These are phyloP conservation scores for Polydrusus pterygomalis DNA, from an alignment of 2,888 invertebrate species.

Conservation along the genomic window DNA sequence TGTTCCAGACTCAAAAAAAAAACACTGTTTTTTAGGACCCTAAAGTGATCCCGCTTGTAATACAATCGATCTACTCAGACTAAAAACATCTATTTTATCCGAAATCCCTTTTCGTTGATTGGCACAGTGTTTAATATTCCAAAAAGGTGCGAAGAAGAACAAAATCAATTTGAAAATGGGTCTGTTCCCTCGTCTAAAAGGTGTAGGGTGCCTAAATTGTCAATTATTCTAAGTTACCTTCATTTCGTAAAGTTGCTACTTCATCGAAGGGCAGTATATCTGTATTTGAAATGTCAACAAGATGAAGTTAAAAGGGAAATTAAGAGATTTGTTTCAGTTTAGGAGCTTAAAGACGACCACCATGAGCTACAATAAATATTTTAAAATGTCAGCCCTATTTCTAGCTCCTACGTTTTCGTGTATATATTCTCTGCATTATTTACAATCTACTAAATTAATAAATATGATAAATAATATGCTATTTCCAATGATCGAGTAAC, in stretches of 20 bases:
- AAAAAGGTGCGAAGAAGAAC: constrained; percentile 53
- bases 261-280: constrained; percentile 48
- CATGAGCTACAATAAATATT: too few species aligned
- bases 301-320: constrained; percentile 40
- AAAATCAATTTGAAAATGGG: constrained; percentile 55
- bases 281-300: constrained; percentile 44
- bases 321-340: constrained; percentile 43
- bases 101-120: constrained; percentile 49
- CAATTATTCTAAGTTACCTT: constrained; percentile 53
- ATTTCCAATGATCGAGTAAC: too few species aligned
- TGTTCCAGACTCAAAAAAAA: neutral
- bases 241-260: constrained; percentile 34
- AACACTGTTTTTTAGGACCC: too few species aligned
- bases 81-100: constrained; percentile 29
- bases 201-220: constrained; percentile 51
- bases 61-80: constrained; percentile 14
- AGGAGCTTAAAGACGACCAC: neutral
- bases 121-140: constrained; percentile 52
- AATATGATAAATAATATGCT: too few species aligned
- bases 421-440: too few species aligned
- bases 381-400: too few species aligned
- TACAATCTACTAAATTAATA: too few species aligned
- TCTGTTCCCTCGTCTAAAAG: constrained; percentile 36
- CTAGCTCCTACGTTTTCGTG: too few species aligned
- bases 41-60: neutral